These are phyloP conservation scores for Melinaea menophilus DNA, from an alignment of 2,888 invertebrate genomes.

Conservation along the genomic window DNA sequence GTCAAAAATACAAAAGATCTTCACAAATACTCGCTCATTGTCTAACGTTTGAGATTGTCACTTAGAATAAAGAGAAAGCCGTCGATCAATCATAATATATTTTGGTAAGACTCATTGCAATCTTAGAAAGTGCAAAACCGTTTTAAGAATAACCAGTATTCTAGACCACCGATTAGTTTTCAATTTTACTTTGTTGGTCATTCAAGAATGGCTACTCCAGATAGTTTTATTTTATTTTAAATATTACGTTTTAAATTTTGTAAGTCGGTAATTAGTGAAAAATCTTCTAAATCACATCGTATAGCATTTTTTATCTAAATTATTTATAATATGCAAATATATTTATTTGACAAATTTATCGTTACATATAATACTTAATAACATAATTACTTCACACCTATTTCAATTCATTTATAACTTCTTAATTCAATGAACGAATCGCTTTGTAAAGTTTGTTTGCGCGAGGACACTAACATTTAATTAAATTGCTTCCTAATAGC, in stretches of 20 bases:
- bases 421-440: not conserved
- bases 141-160: not conserved
- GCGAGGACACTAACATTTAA: slow-evolving; percentile 18
- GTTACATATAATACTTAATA: not conserved
- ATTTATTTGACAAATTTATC: not conserved
- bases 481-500: slow-evolving; percentile 20
- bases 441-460: slow-evolving; percentile 9
- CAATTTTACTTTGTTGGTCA: too few species aligned
- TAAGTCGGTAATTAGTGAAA: too few species aligned
- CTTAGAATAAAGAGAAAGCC: slow-evolving; percentile 32
- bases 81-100: slow-evolving; percentile 36
- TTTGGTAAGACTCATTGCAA: slow-evolving; percentile 41
- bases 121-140: slow-evolving; percentile 43
- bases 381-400: slow-evolving; percentile 3
- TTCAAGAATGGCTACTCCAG: too few species aligned
- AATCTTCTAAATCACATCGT: too few species aligned
- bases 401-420: slow-evolving; percentile 6
- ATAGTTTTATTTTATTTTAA: too few species aligned
- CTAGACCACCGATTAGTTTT: too few species aligned
- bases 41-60: slow-evolving; percentile 29
- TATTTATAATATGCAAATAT: too few species aligned
- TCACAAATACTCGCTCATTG: slow-evolving; percentile 26
- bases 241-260: too few species aligned
- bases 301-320: too few species aligned
- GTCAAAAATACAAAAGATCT: slow-evolving; percentile 18